Evolutionary conservation across 2,113 vertebrate genomes (phyloP).

Genomic region (Osmerus mordax): DNA sequence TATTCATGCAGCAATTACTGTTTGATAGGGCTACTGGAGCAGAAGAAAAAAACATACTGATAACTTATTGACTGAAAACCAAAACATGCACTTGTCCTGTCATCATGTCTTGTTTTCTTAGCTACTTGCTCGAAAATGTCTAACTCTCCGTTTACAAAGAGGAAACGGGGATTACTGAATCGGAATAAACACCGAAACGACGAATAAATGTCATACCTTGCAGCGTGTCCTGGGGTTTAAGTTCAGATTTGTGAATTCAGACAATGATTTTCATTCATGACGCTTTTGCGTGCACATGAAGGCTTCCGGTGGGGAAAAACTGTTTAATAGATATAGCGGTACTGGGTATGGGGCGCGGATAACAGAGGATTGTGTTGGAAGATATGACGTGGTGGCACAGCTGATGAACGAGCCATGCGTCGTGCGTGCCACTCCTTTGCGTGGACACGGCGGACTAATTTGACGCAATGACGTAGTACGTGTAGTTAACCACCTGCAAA

Average conservation of each 20-base stretch:
- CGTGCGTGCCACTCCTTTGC: constrained; percentile 9
- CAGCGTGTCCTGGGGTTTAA: constrained; percentile 37
- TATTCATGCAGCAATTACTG: too few species aligned
- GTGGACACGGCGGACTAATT: constrained; percentile 40
- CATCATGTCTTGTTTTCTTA: constrained; percentile 1
- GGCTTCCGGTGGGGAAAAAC: constrained; percentile 15
- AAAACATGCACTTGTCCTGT: neutral
- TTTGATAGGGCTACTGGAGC: neutral
- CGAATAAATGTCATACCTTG: constrained; percentile 22
- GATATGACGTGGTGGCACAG: constrained; percentile 65
- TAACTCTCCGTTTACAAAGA: neutral
- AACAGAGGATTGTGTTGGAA: constrained; percentile 67
- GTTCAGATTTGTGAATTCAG: neutral
- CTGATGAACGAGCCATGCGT: constrained; percentile 25
- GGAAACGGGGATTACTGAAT: neutral
- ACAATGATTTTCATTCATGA: constrained; percentile 29
- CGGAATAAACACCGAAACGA: neutral
- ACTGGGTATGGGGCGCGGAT: constrained; percentile 43
- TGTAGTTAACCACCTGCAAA: neutral
- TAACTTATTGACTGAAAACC: neutral
- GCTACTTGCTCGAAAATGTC: neutral
- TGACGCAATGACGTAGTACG: neutral
- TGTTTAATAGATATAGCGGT: constrained; percentile 48
- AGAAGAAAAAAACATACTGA: neutral
- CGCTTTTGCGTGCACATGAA: constrained; percentile 9